Evolutionary conservation across 1,140 invertebrate species (phyloP), one percentile per base, ranked within the genome.

Genomic region (Procambarus virginalis): DNA sequence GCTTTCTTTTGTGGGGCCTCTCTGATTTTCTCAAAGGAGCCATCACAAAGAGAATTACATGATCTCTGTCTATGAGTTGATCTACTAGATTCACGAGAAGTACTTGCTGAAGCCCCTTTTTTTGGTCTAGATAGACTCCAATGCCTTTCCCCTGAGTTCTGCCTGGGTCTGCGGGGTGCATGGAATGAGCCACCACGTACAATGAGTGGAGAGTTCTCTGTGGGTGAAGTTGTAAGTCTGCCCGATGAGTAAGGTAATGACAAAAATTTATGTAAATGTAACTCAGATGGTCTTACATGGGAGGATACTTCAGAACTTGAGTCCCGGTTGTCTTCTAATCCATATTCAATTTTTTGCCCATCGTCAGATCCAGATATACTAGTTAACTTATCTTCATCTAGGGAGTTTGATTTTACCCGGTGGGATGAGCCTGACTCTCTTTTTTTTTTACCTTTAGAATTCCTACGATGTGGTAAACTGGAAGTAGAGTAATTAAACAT

Each of bases 381-480:
- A 48, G 76, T 76, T 46, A 91, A 48, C 64, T 86, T 91, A 14
- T 91, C 90, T 70, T 91, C 90, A 83, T 91, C 90, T 20, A 91
- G 73, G 4, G 90, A 91, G n/a, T 70, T 83, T 34, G 84, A 86
- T 87, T 91, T 91, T n/a, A 77, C 51, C 3, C 84, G 84, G 45
- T 81, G 79, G n/a, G 68, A 48, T 58, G 79, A 55, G 64, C 22
- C 70, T 49, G 79, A 34, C 20, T 86, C 79, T 51, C 78, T 64
- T 45, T 86, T 86, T 73, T 91, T 87, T 75, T 78, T 84, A 46
- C 34, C 60, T 48, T 64, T 85, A 45, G 89, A 79, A 9, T 46
- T 76, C 22, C 76, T 86, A 48, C 79, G 78, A 55, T 86, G 84
- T 45, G 90, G 90, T 55, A 91, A 77, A 84, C 90, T 91, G 17